A percentile compares a stretch with the other conserved stretches of the same genome.
phyloP scores from a whole-genome alignment of 2,113 vertebrate species.

The Campylomormyrus numenius region DNA sequence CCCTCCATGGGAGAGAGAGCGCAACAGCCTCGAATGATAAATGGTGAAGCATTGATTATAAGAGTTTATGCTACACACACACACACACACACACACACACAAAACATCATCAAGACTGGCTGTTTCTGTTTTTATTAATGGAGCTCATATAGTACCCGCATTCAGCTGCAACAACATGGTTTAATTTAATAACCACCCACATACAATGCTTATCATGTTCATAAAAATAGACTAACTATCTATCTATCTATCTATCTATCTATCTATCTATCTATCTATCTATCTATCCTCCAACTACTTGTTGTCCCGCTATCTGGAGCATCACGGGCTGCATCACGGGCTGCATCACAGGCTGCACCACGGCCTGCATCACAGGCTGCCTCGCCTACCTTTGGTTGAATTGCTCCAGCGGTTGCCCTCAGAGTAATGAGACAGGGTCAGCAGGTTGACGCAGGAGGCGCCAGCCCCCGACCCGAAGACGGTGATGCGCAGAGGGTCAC shows the following conservation, averaged over 20 bases:
- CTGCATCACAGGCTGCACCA: no score
- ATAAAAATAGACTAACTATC: background rate
- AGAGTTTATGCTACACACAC: background rate
- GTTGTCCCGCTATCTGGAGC: background rate
- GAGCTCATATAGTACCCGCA: background rate
- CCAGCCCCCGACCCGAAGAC: slow-evolving; percentile 98
- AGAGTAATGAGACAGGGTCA: slow-evolving; percentile 98
- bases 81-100: background rate
- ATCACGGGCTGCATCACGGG: no score
- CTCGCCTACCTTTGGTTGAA: slow-evolving; percentile 95
- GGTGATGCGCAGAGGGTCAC: slow-evolving; percentile 94
- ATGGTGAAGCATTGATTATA: background rate
- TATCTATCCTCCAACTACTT: background rate
- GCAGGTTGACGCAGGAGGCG: slow-evolving; percentile 95
- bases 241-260: background rate
- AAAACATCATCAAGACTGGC: background rate
- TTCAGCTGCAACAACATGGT: background rate
- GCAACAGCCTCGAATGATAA: background rate
- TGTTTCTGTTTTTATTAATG: background rate
- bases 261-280: no score
- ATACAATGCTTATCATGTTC: background rate
- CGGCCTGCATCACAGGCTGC: no score
- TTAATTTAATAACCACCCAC: background rate
- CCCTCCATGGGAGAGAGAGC: background rate
- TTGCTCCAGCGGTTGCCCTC: slow-evolving; percentile 99